phyloP scores from a whole-genome alignment of 2,888 invertebrate species.

The Drosophila prolongata region DNA sequence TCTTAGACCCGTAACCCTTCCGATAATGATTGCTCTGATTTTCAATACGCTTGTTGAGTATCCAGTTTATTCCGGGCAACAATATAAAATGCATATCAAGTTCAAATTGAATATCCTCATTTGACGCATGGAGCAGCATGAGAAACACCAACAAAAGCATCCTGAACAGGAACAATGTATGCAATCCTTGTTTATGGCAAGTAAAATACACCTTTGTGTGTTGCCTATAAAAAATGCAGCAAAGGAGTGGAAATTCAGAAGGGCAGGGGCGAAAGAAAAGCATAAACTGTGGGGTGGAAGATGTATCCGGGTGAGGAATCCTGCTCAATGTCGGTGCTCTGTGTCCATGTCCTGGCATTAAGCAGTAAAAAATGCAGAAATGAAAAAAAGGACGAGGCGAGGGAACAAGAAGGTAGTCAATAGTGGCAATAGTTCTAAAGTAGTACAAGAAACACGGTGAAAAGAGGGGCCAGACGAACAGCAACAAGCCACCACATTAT shows the following conservation, averaged over 20 bases:
- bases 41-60: constrained; percentile 60
- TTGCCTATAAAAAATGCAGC: constrained; percentile 50
- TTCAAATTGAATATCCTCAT: constrained; percentile 70
- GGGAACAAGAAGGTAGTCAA: constrained; percentile 28
- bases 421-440: constrained; percentile 49
- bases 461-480: constrained; percentile 18
- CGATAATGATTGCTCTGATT: constrained; percentile 61
- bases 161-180: constrained; percentile 45
- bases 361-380: constrained; percentile 57
- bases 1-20: not conserved
- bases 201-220: constrained; percentile 61
- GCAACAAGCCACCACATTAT: constrained; percentile 66
- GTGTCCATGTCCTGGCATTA: constrained; percentile 49
- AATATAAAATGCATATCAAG: constrained; percentile 55
- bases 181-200: constrained; percentile 46
- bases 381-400: constrained; percentile 1
- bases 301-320: not conserved
- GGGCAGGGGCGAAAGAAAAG: constrained; percentile 7
- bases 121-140: constrained; percentile 44
- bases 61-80: constrained; percentile 14
- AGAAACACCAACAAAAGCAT: constrained; percentile 28
- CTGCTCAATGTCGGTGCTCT: constrained; percentile 11
- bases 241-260: constrained; percentile 14
- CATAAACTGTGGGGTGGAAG: constrained; percentile 29
- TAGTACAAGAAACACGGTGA: constrained; percentile 32